Conservation (phyloP, 2,797 vertebrate genomes). For the Pitangus sulphuratus region DNA sequence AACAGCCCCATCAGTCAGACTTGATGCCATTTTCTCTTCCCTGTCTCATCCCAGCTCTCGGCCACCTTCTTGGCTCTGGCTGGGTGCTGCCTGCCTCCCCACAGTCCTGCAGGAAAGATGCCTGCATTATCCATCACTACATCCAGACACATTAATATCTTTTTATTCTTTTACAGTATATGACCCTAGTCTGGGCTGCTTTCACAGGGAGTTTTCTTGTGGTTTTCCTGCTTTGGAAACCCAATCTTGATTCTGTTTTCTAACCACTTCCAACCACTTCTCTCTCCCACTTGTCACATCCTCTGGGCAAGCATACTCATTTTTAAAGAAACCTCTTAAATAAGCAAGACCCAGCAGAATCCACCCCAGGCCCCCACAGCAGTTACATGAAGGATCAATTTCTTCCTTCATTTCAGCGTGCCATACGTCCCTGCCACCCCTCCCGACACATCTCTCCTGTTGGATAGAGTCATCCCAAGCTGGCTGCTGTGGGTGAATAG, state of each 20-base stretch:
- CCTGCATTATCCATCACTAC: not conserved
- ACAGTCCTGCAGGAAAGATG: not conserved
- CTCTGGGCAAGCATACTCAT: not conserved
- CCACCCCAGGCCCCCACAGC: not conserved
- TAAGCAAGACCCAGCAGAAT: not conserved
- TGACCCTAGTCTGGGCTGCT: not conserved
- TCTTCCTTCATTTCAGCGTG: not conserved
- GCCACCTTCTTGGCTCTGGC: rapidly evolving
- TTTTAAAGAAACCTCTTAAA: not conserved
- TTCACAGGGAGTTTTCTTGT: not conserved
- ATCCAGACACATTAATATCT: not conserved
- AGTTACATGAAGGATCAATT: rapidly evolving
- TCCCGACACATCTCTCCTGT: not conserved
- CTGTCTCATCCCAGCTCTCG: not conserved
- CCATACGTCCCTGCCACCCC: not conserved
- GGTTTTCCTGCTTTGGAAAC: not conserved
- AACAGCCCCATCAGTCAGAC: rapidly evolving
- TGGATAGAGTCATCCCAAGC: not conserved
- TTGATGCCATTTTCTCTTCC: rapidly evolving
- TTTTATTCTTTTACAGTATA: not conserved
- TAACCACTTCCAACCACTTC: not conserved
- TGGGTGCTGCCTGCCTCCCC: not conserved
- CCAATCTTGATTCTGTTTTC: not conserved
- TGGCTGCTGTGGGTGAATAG: not conserved
- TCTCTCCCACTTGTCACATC: not conserved